Base-by-base conservation (phyloP, 2,797 vertebrate species). In the Aselliscus stoliczkanus region DNA sequence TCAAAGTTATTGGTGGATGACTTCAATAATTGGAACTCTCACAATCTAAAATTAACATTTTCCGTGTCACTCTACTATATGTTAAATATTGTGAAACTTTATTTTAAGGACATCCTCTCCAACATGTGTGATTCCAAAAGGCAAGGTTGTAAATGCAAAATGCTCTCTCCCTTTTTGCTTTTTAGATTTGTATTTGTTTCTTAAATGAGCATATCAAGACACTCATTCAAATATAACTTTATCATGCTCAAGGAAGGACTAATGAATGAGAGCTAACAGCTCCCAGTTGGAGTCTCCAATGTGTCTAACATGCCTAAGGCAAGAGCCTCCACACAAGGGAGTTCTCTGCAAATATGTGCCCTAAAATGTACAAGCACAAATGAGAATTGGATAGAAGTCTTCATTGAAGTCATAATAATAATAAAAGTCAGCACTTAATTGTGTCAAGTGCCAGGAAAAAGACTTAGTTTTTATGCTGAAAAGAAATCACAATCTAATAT, bases 181-280 rank as follows among this genome's bases (percentile, higher is more conserved):
- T 83, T 87, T 69, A 76, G 18, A 90, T 88, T 93, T 93, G 50
- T 67, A 89, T 95, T 94, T 87, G 29, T 94, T 95, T 93, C 72
- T 93, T 56, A 96, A 93, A 93, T 97, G 83, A 96, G 65, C 72
- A 91, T 87, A 75, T 94, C 88, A 93, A 77, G 82, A 86, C 18
- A 80, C 37, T 17, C 88, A 91, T 95, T 93, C 77, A 39, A 39
- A 1, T 82, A 64, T 84, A 76, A 94, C 90, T 96, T 90, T 42
- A 92, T 93, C 76, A 39, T 79, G 70, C 60, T 95, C 88, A 93
- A 92, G 65, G 65, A 95, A 97, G 44, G 79, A 69, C 79, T 94
- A 97, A 97, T 94, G 93, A 97, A 77, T 96, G 82, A 89, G 87
- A 67, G 79, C 31, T 95, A 96, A 95, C 58, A 89, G 88, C 64